Percentiles rank a stretch among this genome's conserved stretches.
Conservation (phyloP, 2,797 vertebrate species). For the Oophaga sylvatica region DNA sequence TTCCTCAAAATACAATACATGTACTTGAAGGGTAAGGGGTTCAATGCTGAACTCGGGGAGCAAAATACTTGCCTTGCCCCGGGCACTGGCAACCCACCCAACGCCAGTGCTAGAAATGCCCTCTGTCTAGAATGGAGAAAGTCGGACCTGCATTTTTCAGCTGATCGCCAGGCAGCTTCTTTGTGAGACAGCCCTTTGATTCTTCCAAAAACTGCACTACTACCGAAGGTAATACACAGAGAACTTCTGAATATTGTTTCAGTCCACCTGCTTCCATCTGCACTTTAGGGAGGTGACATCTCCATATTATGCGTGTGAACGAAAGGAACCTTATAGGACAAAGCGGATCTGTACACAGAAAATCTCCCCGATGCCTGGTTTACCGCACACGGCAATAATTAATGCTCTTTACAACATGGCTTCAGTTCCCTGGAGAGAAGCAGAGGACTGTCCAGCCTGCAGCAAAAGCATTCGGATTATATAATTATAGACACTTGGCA, state of each 20-base stretch:
- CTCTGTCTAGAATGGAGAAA: too few species aligned
- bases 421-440: constrained; percentile 23
- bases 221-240: not conserved
- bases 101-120: too few species aligned
- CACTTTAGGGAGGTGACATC: not conserved
- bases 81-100: too few species aligned
- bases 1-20: too few species aligned
- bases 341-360: not conserved
- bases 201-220: not conserved
- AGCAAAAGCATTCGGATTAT: constrained; percentile 39
- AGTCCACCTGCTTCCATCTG: too few species aligned
- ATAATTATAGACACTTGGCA: constrained; percentile 33
- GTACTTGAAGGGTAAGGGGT: too few species aligned
- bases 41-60: too few species aligned
- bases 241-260: not conserved
- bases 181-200: not conserved
- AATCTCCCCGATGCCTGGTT: not conserved
- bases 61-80: too few species aligned
- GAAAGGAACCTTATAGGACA: not conserved
- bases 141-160: too few species aligned
- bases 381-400: constrained; percentile 24
- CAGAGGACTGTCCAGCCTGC: not conserved
- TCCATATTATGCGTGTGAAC: not conserved
- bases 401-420: not conserved
- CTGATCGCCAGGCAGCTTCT: not conserved